Percentiles rank a stretch among this genome's conserved stretches.
Evolutionary conservation across 2,113 vertebrate genomes (phyloP).

Genomic region (Apaloderma vittatum): DNA sequence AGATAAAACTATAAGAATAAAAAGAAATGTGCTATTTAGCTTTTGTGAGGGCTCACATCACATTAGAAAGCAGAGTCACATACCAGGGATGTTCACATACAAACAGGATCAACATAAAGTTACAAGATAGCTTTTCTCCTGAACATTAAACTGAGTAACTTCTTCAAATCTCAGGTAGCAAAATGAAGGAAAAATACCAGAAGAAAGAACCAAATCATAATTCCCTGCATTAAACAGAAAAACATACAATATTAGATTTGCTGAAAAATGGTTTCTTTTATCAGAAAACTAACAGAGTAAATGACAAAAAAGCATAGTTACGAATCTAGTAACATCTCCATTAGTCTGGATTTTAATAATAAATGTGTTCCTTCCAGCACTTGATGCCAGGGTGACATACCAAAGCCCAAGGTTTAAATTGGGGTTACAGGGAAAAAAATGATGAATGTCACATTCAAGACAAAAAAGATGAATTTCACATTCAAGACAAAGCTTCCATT

Average conservation of each 20-base stretch:
- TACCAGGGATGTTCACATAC: background rate
- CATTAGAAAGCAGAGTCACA: background rate
- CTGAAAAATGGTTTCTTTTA: background rate
- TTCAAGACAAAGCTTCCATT: background rate
- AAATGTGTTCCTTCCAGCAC: background rate
- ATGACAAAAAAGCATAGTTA: background rate
- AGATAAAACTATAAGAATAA: background rate
- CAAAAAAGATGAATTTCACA: background rate
- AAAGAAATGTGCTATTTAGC: background rate
- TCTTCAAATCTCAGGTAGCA: background rate
- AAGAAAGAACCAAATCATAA: background rate
- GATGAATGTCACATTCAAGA: too few relatives aligned
- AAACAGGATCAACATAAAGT: background rate
- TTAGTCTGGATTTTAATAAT: background rate
- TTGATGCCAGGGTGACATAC: background rate
- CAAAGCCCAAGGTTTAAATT: background rate
- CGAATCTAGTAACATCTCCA: background rate
- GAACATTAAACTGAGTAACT: background rate
- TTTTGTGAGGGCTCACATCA: background rate
- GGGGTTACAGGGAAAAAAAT: background rate
- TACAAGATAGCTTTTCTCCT: background rate
- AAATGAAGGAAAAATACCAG: background rate
- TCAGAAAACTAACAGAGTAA: background rate
- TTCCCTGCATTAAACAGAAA: background rate
- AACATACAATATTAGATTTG: fast-evolving